Conservation (phyloP, 2,113 vertebrate genomes). For the Engystomops pustulosus region DNA sequence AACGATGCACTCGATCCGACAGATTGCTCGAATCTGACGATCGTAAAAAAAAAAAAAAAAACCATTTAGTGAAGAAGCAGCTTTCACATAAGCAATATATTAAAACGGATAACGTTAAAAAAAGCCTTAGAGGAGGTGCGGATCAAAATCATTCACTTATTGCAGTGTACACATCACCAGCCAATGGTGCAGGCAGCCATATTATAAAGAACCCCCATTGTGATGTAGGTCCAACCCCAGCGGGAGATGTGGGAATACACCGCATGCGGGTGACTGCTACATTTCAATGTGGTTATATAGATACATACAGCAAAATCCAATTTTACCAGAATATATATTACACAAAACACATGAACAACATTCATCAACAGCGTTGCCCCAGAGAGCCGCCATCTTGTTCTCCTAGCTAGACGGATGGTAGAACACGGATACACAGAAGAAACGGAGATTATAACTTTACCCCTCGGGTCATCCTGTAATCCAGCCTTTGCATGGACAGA, state of each 20-base stretch:
- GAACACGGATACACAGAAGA: background rate
- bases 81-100: constrained; percentile 3
- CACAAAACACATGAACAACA: constrained; percentile 15
- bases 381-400: constrained; percentile 29
- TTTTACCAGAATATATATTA: constrained; percentile 16
- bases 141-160: constrained; percentile 21
- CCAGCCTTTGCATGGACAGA: background rate
- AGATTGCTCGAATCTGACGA: background rate
- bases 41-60: constrained; percentile 15
- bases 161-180: background rate
- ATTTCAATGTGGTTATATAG: background rate
- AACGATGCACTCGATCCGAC: background rate
- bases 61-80: background rate
- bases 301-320: constrained; percentile 26
- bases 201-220: too few relatives aligned
- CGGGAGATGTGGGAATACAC: background rate
- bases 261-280: background rate
- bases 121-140: constrained; percentile 9
- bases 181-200: background rate
- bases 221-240: background rate
- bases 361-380: constrained; percentile 2
- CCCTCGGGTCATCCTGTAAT: background rate
- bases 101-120: background rate
- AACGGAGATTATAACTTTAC: background rate
- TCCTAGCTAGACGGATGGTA: background rate